Evolutionary conservation across 2,113 vertebrate species (phyloP), one percentile per base, ranked within the genome.

Genomic region (Malurus cyaneus): DNA sequence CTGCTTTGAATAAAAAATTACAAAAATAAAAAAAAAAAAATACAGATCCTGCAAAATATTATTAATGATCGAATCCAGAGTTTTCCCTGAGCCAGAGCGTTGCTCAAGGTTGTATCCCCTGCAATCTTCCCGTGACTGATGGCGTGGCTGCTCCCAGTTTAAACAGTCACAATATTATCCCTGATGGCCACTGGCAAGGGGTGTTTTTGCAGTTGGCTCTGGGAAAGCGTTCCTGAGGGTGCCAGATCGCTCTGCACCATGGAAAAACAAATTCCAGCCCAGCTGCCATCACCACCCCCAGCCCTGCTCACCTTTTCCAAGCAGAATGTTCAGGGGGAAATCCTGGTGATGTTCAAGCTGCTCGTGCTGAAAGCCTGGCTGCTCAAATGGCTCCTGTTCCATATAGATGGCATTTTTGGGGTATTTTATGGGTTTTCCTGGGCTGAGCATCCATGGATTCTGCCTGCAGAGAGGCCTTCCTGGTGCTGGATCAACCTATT

Each of bases 141-240:
- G 92, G 93, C 70, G 86, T 92, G 94, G 94, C 95, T 95, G 88
- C 92, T 95, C 92, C 91, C 93, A 79, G 88, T 91, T 96, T 92
- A 89, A 97, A 83, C 93, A 96, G 94, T 95, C 92, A 95, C 96
- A 97, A 89, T 92, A 96, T 95, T 96, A 89, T 96, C 96, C 94
- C 94, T 91, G 65, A 88, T 92, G 94, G 93, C 94, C 89, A 96
- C 96, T 97, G 96, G 96, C 95, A 95, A 72, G 64, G 89, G 88
- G 86, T 97, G 95, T 97, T 97, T 97, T 92, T 92, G 94, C 95
- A 97, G 95, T 97, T 96, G 96, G 91, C 92, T 88, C 94, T 94
- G 95, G 96, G 88, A 71, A 86, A 96, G 89, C 96, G 92, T 95
- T 97, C 96, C 94, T 94, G 60, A 90, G 96, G 92, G 96, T 66